These are phyloP conservation scores for Oopsacas minuta DNA, from an alignment of 37 sponge, comb jelly and placozoan species.

Conservation along the genomic window DNA sequence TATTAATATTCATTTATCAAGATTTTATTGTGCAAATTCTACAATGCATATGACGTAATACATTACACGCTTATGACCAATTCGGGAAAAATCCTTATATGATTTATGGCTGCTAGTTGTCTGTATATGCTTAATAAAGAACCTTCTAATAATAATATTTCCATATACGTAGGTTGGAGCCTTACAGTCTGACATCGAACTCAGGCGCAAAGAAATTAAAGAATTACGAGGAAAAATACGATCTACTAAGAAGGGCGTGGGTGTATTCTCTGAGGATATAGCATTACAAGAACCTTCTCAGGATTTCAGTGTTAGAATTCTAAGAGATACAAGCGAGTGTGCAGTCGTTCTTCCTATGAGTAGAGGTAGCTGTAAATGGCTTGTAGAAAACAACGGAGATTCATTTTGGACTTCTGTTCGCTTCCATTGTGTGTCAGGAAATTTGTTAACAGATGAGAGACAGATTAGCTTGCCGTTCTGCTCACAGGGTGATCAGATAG, in stretches of 20 bases:
- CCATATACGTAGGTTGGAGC: background rate
- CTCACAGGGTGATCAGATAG: background rate
- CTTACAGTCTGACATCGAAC: background rate
- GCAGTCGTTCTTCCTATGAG: background rate
- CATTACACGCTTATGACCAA: no score
- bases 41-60: no score
- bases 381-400: background rate
- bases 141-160: no score
- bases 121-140: no score
- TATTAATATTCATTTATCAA: no score
- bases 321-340: background rate
- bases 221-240: background rate
- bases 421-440: slow-evolving; percentile 12
- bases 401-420: background rate
- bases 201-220: background rate
- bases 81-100: no score
- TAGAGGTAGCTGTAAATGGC: background rate
- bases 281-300: background rate
- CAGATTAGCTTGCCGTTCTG: background rate
- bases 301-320: background rate
- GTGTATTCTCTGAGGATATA: background rate
- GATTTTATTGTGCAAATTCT: no score
- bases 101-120: no score
- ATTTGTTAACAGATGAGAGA: background rate
- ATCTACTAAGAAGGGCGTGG: background rate